phyloP scores from a whole-genome alignment of 2,888 invertebrate genomes.

The Drosophila pegasa region DNA sequence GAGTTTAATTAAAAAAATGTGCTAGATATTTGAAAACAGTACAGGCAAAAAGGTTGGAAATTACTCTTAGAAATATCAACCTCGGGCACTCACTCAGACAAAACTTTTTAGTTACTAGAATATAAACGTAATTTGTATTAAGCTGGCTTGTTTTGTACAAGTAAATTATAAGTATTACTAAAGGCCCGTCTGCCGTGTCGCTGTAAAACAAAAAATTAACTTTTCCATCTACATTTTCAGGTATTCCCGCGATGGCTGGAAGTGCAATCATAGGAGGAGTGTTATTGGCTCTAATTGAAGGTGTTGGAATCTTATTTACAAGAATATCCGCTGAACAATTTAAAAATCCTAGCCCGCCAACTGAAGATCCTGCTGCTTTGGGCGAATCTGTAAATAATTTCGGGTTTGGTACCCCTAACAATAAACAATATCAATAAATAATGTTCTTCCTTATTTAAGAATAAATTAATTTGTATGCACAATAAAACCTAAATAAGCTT shows the following conservation, averaged over 20 bases:
- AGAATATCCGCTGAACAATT: conserved; percentile 96
- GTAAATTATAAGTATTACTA: too few relatives aligned
- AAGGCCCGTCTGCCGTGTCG: too few relatives aligned
- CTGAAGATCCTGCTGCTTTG: conserved; percentile 91
- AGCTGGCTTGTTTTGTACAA: too few relatives aligned
- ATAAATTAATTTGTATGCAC: conserved; percentile 7
- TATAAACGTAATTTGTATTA: too few relatives aligned
- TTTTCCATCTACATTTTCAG: conserved; percentile 73
- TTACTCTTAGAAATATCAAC: too few relatives aligned
- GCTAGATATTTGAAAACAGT: too few relatives aligned
- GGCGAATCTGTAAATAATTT: conserved; percentile 87
- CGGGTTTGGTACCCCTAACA: conserved; percentile 74
- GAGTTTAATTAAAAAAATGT: too few relatives aligned
- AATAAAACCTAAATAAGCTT: conserved; percentile 4
- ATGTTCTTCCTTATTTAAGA: conserved; percentile 14
- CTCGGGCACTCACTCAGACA: too few relatives aligned
- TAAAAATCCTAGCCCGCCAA: conserved; percentile 91
- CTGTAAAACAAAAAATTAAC: too few relatives aligned
- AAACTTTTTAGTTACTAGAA: too few relatives aligned
- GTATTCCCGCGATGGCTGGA: conserved; percentile 94
- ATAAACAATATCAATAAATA: conserved; percentile 83
- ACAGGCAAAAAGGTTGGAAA: too few relatives aligned
- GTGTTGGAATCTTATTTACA: conserved; percentile 97
- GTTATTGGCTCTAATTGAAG: conserved; percentile 98
- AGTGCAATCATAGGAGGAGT: conserved; percentile 98